phyloP scores from a whole-genome alignment of 2,113 vertebrate genomes.

The Spilogale gracilis region DNA sequence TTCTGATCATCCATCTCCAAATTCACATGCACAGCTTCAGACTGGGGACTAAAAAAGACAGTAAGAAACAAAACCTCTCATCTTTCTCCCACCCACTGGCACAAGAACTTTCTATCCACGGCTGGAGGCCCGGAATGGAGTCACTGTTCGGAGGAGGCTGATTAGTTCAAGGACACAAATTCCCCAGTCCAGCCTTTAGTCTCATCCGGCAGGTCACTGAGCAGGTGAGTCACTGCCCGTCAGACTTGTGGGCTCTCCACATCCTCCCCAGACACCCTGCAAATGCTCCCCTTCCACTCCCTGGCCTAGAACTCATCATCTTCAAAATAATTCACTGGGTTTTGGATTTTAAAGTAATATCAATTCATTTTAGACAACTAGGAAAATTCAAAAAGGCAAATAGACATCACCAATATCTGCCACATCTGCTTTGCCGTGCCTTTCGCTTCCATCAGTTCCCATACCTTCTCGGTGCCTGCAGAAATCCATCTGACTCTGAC shows the following conservation, averaged over 20 bases:
- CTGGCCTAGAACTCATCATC: neutral
- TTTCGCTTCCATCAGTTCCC: neutral
- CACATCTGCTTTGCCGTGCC: neutral
- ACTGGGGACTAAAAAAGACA: neutral
- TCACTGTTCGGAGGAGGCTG: neutral
- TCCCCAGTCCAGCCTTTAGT: neutral
- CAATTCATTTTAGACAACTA: neutral
- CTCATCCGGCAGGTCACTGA: too few relatives aligned
- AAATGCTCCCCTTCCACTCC: neutral
- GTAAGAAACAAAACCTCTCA: neutral
- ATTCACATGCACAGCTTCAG: neutral
- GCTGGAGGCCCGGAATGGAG: neutral
- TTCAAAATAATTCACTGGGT: neutral
- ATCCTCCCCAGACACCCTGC: neutral
- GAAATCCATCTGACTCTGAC: neutral
- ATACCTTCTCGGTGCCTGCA: neutral
- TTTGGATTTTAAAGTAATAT: neutral
- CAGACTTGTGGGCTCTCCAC: accelerated
- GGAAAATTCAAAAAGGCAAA: neutral
- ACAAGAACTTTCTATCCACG: neutral
- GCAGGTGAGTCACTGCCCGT: neutral
- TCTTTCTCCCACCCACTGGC: neutral
- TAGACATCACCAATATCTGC: neutral
- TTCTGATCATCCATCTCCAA: neutral
- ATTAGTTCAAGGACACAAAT: neutral